These are phyloP conservation scores for Echinometra lucunter DNA, from an alignment of 53 echinoderm and acorn worm genomes.

Conservation along the genomic window DNA sequence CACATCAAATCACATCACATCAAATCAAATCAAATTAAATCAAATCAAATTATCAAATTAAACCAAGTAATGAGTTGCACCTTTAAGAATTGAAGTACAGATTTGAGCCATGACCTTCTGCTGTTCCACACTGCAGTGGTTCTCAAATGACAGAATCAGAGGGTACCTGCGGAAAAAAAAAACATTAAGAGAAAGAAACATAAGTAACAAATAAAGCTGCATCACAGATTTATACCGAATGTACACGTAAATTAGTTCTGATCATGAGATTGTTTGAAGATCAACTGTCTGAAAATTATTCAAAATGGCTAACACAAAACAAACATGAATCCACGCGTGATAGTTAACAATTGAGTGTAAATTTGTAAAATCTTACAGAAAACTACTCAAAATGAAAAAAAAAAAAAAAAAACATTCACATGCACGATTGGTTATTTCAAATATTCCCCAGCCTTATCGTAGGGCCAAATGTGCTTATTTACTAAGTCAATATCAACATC, in stretches of 20 bases:
- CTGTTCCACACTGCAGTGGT: slow-evolving; percentile 93
- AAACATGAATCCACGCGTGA: not conserved
- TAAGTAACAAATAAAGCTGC: not conserved
- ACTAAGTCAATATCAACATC: too few species aligned
- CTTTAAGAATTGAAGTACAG: slow-evolving; percentile 72
- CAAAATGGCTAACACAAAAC: not conserved
- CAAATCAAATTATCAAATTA: too few species aligned
- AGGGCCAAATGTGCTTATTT: too few species aligned
- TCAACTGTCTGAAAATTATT: not conserved
- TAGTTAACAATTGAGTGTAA: not conserved
- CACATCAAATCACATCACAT: too few species aligned
- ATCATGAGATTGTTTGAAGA: not conserved
- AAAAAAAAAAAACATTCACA: too few species aligned
- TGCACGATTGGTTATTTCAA: too few species aligned
- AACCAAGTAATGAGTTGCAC: not conserved
- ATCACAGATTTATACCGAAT: not conserved
- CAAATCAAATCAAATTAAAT: too few species aligned
- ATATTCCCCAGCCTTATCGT: too few species aligned
- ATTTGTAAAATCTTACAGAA: not conserved
- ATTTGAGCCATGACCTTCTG: slow-evolving; percentile 88
- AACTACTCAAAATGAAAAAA: not conserved
- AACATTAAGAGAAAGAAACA: not conserved
- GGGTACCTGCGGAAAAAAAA: slow-evolving; percentile 79
- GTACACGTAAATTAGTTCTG: not conserved
- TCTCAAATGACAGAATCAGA: slow-evolving; percentile 92